Percentiles rank a stretch among this genome's conserved stretches.
phyloP scores from a whole-genome alignment of 2,888 invertebrate species.

The Gonocerus acuteangulatus region DNA sequence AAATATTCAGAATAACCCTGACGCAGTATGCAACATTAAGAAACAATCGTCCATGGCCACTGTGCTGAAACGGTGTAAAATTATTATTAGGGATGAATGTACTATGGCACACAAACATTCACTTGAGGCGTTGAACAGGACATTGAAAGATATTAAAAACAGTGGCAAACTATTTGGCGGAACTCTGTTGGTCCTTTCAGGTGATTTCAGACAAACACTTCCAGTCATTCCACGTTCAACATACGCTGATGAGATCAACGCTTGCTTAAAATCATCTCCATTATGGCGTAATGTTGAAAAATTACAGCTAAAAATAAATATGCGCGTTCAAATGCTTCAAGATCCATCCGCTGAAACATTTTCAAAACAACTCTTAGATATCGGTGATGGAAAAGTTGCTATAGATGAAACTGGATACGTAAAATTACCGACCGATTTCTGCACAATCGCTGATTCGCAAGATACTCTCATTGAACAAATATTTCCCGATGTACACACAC shows the following conservation, averaged over 20 bases:
- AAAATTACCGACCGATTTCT: conserved; percentile 40
- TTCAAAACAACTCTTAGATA: conserved; percentile 39
- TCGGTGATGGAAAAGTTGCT: conserved; percentile 38
- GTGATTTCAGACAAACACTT: conserved; percentile 34
- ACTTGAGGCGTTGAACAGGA: conserved; percentile 39
- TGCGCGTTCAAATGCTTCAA: conserved; percentile 39
- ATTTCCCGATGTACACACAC: conserved; percentile 40
- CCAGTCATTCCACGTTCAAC: conserved; percentile 35
- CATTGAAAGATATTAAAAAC: neutral
- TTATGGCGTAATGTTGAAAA: conserved; percentile 38
- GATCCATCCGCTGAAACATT: conserved; percentile 38
- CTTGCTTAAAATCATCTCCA: conserved; percentile 36
- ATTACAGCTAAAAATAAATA: conserved; percentile 38
- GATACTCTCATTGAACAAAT: conserved; percentile 39
- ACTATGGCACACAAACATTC: conserved; percentile 42
- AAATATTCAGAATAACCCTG: conserved; percentile 36
- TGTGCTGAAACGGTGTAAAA: conserved; percentile 39
- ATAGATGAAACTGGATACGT: conserved; percentile 38
- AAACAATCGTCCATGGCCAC: conserved; percentile 38
- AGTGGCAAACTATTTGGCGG: conserved; percentile 22
- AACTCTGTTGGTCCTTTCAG: conserved; percentile 28
- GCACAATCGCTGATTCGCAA: conserved; percentile 38
- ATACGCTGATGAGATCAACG: conserved; percentile 38
- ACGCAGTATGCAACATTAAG: conserved; percentile 39
- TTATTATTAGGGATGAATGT: conserved; percentile 44